Base-by-base conservation (phyloP, 2,888 invertebrate genomes). In the Stenchaetothrips biformis region DNA sequence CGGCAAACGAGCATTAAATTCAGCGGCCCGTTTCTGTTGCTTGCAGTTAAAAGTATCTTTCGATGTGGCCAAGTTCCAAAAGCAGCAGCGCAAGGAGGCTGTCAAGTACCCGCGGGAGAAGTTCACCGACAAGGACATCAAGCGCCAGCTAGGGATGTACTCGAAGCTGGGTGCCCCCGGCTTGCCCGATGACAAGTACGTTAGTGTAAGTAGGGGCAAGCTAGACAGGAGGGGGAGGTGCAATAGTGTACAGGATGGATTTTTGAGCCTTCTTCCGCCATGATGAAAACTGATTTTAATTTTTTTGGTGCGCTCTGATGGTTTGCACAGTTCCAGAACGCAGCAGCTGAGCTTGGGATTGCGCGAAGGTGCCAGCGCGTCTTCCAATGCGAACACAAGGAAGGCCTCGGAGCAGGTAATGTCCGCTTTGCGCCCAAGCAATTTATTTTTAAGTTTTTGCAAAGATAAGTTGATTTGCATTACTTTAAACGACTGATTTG, bases 31-130 rank as follows among this genome's bases (percentile, higher is more conserved):
- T 59, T 59, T 59, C 18, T 6, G 18, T 59, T 59, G 59, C 18
- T 74, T 74, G 21, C 67, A 74, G 67, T 25, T 74, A 21, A 74
- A 74, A 74, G 67, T 74, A 25, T 74, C 67, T 11, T 74, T 74
- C 67, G 67, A 74, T 8, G 67, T 74, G 67, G 67, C 67, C 11
- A 74, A 74, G 25, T 74, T 74, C 25, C 67, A 74, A 21, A 74
- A 74, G 67, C 67, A 74, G 67, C 67, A 74, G 25, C 67, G 67
- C 7, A 74, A 74, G 67, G 67, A 74, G 25, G 67, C 67, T 0
- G 25, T 74, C 67, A 74, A 25, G 67, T 74, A 74, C 67, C 67
- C 67, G 21, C 67, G 67, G 25, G 67, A 74, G 25, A 74, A 74
- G 67, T 74, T 74, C 25, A 8, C 67, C 21, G 67, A 74, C 9